phyloP scores from a whole-genome alignment of 2,888 invertebrate species.

The Philaethria dido region DNA sequence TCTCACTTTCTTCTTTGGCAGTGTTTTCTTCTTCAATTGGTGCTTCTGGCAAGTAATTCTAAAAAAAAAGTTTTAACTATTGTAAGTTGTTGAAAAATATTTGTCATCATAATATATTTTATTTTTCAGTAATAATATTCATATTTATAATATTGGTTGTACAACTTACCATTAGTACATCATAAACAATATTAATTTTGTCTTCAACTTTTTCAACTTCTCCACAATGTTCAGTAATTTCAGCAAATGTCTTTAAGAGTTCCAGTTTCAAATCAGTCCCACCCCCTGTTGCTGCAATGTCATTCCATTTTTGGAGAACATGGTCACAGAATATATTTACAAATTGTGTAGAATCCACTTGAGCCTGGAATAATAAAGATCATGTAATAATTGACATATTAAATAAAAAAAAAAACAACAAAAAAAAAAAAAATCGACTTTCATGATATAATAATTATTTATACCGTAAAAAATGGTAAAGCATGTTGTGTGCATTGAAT shows the following conservation, averaged over 20 bases:
- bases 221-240: constrained; percentile 91
- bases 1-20: constrained; percentile 62
- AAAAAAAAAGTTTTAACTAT: constrained; percentile 48
- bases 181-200: constrained; percentile 90
- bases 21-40: constrained; percentile 83
- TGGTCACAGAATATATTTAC: constrained; percentile 93
- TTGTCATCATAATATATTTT: no score
- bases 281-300: constrained; percentile 85
- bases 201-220: constrained; percentile 89
- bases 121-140: no score
- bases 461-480: constrained; percentile 93
- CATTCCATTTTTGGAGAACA: constrained; percentile 89
- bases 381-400: neutral
- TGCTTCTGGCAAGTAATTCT: constrained; percentile 95
- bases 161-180: constrained; percentile 87
- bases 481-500: constrained; percentile 94
- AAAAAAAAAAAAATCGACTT: no score
- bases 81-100: constrained; percentile 8
- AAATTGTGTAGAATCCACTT: constrained; percentile 93
- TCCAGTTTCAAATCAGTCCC: constrained; percentile 88
- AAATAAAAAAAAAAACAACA: no score
- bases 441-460: neutral
- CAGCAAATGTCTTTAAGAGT: constrained; percentile 93
- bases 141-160: no score
- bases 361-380: constrained; percentile 84